A percentile compares a stretch with the other conserved stretches of the same genome.
phyloP scores from a whole-genome alignment of 2,113 vertebrate genomes.

The Ondatra zibethicus region DNA sequence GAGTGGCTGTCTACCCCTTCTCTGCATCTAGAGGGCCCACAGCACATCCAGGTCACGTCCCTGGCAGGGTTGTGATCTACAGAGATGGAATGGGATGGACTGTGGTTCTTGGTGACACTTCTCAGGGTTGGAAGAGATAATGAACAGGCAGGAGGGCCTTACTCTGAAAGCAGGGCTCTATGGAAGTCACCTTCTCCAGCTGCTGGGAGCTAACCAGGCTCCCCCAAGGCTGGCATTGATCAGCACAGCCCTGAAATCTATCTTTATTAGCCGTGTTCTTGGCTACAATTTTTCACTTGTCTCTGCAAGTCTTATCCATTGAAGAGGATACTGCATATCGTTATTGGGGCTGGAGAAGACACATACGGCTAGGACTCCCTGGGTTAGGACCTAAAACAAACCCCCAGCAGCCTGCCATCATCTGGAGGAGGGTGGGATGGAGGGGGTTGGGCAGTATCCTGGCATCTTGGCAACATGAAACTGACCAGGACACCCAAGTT shows the following conservation, averaged over 20 bases:
- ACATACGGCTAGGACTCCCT: background rate
- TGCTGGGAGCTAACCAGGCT: background rate
- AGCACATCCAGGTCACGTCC: fast-evolving
- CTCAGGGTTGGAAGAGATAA: background rate
- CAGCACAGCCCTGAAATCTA: background rate
- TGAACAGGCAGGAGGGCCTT: background rate
- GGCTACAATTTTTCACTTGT: background rate
- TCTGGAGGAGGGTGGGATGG: fast-evolving
- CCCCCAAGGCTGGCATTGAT: background rate
- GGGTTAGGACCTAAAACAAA: background rate
- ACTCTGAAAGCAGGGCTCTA: fast-evolving
- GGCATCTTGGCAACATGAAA: background rate
- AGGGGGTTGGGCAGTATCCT: background rate
- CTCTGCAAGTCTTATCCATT: background rate
- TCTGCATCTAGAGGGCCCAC: too few species aligned
- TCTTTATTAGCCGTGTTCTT: background rate
- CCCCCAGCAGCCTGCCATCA: background rate
- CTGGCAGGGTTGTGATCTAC: background rate
- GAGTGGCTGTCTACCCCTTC: background rate
- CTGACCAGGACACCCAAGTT: background rate
- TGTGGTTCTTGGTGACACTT: background rate
- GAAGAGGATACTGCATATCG: fast-evolving
- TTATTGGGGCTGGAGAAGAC: background rate
- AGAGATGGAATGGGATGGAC: background rate
- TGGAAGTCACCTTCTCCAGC: background rate